These are phyloP conservation scores for Gerris lacustris DNA, from an alignment of 2,888 invertebrate species.

Conservation along the genomic window DNA sequence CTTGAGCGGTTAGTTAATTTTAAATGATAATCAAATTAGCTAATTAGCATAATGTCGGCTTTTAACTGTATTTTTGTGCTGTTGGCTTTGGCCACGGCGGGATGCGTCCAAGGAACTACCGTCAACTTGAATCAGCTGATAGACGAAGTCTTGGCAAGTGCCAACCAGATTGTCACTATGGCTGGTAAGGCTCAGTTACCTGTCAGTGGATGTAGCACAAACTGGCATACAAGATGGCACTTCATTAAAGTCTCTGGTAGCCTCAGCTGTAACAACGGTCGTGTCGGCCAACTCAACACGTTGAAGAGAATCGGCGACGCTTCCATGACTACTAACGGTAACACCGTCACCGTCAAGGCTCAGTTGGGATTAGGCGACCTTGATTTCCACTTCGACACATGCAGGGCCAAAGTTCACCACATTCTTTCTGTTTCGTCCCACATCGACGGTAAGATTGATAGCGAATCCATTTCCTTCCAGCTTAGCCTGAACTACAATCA, in stretches of 20 bases:
- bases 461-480: conserved; percentile 23
- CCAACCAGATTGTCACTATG: conserved; percentile 4
- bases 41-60: too few relatives aligned
- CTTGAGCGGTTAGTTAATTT: too few relatives aligned
- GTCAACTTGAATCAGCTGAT: conserved; percentile 22
- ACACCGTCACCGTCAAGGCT: conserved; percentile 19
- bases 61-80: too few relatives aligned
- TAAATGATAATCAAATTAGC: too few relatives aligned
- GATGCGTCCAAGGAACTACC: conserved; percentile 17
- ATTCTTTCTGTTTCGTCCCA: conserved; percentile 20
- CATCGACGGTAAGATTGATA: conserved; percentile 19
- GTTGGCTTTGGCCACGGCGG: neutral
- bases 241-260: conserved; percentile 22
- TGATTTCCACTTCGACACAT: conserved; percentile 18
- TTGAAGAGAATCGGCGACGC: conserved; percentile 23
- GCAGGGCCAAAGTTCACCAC: conserved; percentile 22
- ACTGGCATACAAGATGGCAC: conserved; percentile 24
- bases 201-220: conserved; percentile 12
- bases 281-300: conserved; percentile 19
- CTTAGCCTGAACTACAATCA: conserved; percentile 17
- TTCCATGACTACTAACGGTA: conserved; percentile 22
- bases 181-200: neutral
- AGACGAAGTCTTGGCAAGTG: conserved; percentile 20
- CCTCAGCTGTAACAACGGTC: conserved; percentile 22
- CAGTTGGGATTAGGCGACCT: conserved; percentile 21